Evolutionary conservation across 2,113 vertebrate genomes (phyloP), one percentile per base, ranked within the genome.

Genomic region (Ifrita kowaldi): DNA sequence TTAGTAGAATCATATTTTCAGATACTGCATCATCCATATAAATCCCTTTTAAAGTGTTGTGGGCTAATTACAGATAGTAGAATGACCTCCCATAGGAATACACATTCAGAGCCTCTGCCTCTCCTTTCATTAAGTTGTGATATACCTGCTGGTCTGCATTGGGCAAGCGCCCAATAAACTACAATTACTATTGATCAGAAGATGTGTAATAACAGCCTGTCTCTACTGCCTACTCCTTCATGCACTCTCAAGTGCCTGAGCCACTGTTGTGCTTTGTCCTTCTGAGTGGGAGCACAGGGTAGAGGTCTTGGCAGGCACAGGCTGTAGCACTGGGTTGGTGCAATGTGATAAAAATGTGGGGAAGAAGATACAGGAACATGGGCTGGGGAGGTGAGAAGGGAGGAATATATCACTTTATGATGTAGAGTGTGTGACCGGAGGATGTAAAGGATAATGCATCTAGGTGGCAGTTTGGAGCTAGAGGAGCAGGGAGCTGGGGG

Each of bases 171-270:
- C 42, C 33, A 32, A n/a, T 39, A 46, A 82, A 53, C 50, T 49
- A 30, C 59, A 60, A 14, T 44, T 73, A 27, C 32, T 70, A 19
- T 27, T 79, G 56, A 49, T 79, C 56, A 70, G 60, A 82, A 82
- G 32, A 55, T 9, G 21, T 0, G 0, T 11, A 42, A 17, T 20
- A 75, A 26, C 16, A 63, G 39, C 16, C 33, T 57, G n/a, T 14
- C 21, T 41, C 33, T 44, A 2, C 20, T 73, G 74, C 44, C 41
- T 55, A 24, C 55, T 84, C n/a, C 42, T 35, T 85, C 67, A 35
- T 3, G 7, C 9, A 11, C 42, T 57, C 35, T 18, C 9, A 42
- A 35, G 39, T 59, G 16, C 44, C 44, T 5, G 30, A 56, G 50
- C 30, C 49, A 52, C 10, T 42, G 13, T 7, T 74, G 53, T 3